These are phyloP conservation scores for Arizona elegans DNA, from an alignment of 2,113 vertebrate species.

Conservation along the genomic window DNA sequence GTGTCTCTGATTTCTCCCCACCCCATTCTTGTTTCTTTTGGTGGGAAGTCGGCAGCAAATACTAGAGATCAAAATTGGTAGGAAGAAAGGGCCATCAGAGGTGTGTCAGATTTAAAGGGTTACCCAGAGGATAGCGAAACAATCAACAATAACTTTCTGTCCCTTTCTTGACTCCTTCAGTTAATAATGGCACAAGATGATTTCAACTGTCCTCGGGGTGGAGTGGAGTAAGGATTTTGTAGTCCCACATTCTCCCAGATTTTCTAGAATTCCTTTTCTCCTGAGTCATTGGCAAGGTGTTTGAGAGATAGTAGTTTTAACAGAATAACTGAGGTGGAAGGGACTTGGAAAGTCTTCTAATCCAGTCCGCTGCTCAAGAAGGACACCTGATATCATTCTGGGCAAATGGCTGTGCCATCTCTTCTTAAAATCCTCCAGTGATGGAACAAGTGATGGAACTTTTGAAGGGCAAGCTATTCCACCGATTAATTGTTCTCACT, in stretches of 20 bases:
- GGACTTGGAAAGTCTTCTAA: too few species aligned
- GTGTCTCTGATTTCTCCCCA: background rate
- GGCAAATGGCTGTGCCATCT: background rate
- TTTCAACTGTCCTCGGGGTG: background rate
- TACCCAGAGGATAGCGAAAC: constrained; percentile 27
- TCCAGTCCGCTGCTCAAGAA: too few species aligned
- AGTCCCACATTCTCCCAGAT: background rate
- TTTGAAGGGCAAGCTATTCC: background rate
- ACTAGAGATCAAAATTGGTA: constrained; percentile 5
- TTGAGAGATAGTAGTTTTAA: constrained; percentile 24
- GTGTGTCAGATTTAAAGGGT: background rate
- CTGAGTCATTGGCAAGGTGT: constrained; percentile 6
- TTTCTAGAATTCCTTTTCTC: constrained; percentile 1
- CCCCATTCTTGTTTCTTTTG: background rate
- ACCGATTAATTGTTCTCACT: background rate
- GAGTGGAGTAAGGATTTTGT: background rate
- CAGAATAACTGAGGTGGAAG: background rate
- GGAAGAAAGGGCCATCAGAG: background rate
- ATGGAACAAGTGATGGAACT: too few species aligned
- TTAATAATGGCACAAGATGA: constrained; percentile 25
- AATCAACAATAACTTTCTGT: constrained; percentile 29
- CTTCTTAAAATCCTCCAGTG: background rate
- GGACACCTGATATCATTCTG: background rate
- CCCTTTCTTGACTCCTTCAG: constrained; percentile 26
- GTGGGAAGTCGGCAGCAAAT: background rate